Conservation (phyloP, 2,888 invertebrate genomes). For the Synergus japonicus region DNA sequence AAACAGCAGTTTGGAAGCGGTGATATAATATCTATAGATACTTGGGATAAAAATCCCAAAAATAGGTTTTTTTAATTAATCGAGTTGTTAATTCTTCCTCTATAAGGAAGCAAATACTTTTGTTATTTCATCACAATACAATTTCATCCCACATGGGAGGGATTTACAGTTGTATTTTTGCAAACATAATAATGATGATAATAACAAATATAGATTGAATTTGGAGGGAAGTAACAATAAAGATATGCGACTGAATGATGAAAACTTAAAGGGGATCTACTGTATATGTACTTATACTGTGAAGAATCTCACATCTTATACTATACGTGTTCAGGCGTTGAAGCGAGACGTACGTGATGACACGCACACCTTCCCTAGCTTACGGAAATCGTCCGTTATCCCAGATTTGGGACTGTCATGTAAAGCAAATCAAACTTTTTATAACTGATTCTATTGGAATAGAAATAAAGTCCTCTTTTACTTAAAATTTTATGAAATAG, state of each 20-base stretch:
- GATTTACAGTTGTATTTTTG: too few species aligned
- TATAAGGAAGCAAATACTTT: too few species aligned
- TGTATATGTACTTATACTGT: neutral
- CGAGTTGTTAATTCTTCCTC: too few species aligned
- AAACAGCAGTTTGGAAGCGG: too few species aligned
- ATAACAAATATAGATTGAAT: neutral
- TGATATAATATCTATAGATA: too few species aligned
- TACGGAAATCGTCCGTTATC: neutral
- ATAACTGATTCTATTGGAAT: neutral
- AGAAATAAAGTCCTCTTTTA: neutral
- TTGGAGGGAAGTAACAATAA: neutral
- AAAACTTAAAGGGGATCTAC: neutral
- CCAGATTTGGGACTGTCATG: neutral
- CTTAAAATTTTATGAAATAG: neutral
- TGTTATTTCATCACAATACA: too few species aligned
- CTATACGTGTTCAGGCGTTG: neutral
- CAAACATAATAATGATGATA: neutral
- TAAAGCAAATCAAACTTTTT: neutral
- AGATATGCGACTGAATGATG: neutral
- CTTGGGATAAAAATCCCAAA: too few species aligned
- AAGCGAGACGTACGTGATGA: neutral
- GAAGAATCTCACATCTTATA: constrained; percentile 7
- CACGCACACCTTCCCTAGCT: neutral
- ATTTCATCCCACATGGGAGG: too few species aligned
- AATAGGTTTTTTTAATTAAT: too few species aligned